Conservation (phyloP, 2,797 vertebrate species). For the Poecilia picta region DNA sequence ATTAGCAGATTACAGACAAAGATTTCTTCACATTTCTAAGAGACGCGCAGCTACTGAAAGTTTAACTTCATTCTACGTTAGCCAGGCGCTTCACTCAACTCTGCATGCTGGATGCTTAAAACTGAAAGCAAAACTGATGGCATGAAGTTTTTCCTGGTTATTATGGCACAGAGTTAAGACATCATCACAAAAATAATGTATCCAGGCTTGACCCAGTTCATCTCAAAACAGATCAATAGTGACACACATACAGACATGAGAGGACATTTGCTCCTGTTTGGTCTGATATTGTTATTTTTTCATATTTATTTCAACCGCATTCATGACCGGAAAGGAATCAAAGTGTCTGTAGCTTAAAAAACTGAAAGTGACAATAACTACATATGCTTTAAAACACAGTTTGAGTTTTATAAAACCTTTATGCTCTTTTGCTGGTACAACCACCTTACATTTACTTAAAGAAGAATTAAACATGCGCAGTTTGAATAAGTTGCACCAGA, state of each 20-base stretch:
- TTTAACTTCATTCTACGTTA: background rate
- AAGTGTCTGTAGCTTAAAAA: background rate
- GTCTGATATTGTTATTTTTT: background rate
- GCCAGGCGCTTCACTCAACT: background rate
- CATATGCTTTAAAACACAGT: background rate
- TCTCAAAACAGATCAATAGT: background rate
- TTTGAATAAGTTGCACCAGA: background rate
- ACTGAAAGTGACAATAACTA: too few species aligned
- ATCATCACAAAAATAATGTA: background rate
- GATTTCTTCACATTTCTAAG: too few species aligned
- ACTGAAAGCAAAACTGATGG: background rate
- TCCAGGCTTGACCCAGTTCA: background rate
- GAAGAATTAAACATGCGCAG: background rate
- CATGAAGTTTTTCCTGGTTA: background rate
- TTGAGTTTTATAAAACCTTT: background rate
- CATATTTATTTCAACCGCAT: background rate
- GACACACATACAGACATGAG: background rate
- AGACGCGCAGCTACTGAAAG: too few species aligned
- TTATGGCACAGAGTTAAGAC: background rate
- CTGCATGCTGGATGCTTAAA: background rate
- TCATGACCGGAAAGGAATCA: background rate
- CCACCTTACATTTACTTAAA: background rate
- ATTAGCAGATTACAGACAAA: too few species aligned
- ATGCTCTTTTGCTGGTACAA: background rate
- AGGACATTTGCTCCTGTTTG: background rate